Evolutionary conservation across 2,888 invertebrate species (phyloP).

Genomic region (Leucophenga montana): DNA sequence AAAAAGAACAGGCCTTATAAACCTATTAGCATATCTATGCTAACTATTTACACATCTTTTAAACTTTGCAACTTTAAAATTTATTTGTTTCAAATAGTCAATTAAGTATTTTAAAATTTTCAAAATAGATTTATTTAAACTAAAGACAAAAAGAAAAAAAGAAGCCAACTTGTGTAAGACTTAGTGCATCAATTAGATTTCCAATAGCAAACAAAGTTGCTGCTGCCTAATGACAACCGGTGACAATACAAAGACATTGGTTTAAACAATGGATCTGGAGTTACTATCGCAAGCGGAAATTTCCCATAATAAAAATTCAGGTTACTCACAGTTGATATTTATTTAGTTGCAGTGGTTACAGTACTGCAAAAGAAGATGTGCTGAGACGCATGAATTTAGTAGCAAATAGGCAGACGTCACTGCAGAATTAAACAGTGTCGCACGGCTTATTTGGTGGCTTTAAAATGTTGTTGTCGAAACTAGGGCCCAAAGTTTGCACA

Average conservation of each 20-base stretch:
- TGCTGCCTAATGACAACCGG: conserved; percentile 48
- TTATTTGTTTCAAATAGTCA: no score
- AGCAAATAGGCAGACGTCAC: conserved; percentile 31
- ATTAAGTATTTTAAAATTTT: conserved; percentile 18
- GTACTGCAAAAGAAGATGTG: conserved; percentile 13
- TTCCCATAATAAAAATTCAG: conserved; percentile 58
- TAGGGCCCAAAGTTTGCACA: no score
- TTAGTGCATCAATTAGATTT: conserved; percentile 7
- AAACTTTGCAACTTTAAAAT: not conserved
- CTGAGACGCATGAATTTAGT: conserved; percentile 20
- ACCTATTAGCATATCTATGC: no score
- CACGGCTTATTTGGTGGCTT: not conserved
- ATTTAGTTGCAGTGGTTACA: not conserved
- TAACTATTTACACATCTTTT: not conserved
- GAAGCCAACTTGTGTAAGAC: conserved; percentile 11
- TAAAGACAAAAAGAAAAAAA: not conserved
- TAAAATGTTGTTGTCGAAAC: no score
- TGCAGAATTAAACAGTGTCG: conserved; percentile 10
- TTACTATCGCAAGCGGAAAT: conserved; percentile 54
- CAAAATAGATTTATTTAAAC: conserved; percentile 14
- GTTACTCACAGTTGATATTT: conserved; percentile 23
- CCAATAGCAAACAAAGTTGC: conserved; percentile 24
- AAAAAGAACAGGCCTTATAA: no score
- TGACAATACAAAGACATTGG: conserved; percentile 16
- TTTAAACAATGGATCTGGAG: conserved; percentile 51